Evolutionary conservation across 1,140 invertebrate species (phyloP).

Genomic region (Cydia fagiglandana): DNA sequence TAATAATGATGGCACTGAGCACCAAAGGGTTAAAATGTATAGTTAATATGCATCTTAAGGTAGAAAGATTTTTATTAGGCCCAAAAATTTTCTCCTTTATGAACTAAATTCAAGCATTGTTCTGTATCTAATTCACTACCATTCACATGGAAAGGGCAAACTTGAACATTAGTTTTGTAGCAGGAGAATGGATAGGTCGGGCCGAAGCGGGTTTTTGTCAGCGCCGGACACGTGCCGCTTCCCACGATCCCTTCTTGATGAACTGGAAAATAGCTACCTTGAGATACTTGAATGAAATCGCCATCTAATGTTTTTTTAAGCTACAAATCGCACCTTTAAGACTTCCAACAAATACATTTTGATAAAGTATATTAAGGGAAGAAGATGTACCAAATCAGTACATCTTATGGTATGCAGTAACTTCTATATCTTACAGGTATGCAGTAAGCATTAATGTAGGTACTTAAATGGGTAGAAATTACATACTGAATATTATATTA

Average conservation of each 20-base stretch:
- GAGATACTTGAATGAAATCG: background rate
- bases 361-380: too few relatives aligned
- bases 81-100: background rate
- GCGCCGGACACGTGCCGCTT: background rate
- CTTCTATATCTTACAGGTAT: too few relatives aligned
- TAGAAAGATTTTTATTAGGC: too few relatives aligned
- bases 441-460: background rate
- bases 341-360: background rate
- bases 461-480: background rate
- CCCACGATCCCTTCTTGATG: conserved; percentile 19
- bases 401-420: too few relatives aligned
- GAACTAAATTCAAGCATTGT: background rate
- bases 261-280: conserved; percentile 2
- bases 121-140: background rate
- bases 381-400: too few relatives aligned
- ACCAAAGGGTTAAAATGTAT: too few relatives aligned
- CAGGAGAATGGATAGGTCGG: background rate
- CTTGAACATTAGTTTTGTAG: conserved; percentile 14
- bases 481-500: background rate
- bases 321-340: background rate
- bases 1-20: too few relatives aligned
- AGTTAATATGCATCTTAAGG: too few relatives aligned
- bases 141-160: conserved; percentile 6
- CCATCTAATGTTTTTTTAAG: conserved; percentile 1
- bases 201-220: conserved; percentile 4